Evolutionary conservation across 2,888 invertebrate genomes (phyloP).

Genomic region (Leptinotarsa peninsularis): DNA sequence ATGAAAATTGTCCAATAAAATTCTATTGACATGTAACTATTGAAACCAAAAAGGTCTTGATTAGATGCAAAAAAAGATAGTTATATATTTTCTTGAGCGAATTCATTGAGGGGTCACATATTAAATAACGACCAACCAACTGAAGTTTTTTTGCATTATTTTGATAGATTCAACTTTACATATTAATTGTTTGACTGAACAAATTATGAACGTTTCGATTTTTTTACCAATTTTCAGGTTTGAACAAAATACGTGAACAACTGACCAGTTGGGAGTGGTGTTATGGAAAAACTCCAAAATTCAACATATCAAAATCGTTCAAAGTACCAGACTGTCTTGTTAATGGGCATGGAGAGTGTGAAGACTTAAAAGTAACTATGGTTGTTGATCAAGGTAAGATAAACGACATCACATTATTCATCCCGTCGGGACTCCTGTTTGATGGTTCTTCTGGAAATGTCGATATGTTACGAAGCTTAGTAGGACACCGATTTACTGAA

Average conservation of each 20-base stretch:
- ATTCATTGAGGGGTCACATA: no score
- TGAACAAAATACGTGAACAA: slow-evolving; percentile 76
- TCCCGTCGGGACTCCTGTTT: slow-evolving; percentile 73
- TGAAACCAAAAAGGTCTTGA: no score
- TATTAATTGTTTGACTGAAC: no score
- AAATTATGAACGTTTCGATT: no score
- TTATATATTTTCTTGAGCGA: no score
- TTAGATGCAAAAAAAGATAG: no score
- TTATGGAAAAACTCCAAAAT: slow-evolving; percentile 87
- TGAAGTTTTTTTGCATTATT: no score
- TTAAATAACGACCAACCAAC: no score
- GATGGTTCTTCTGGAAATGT: slow-evolving; percentile 75
- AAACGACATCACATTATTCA: slow-evolving; percentile 73
- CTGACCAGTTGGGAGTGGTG: slow-evolving; percentile 89
- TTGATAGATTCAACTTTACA: no score
- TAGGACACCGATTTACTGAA: slow-evolving; percentile 75
- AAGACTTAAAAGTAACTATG: slow-evolving; percentile 74
- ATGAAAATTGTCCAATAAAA: no score
- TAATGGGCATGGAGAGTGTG: slow-evolving; percentile 62
- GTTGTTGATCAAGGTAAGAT: slow-evolving; percentile 76
- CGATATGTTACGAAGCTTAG: slow-evolving; percentile 72
- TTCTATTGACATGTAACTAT: no score
- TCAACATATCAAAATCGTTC: slow-evolving; percentile 77
- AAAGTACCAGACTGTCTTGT: slow-evolving; percentile 71
- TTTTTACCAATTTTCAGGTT: slow-evolving; percentile 67